Conservation (phyloP, 2,113 vertebrate species). For the Esox niger region DNA sequence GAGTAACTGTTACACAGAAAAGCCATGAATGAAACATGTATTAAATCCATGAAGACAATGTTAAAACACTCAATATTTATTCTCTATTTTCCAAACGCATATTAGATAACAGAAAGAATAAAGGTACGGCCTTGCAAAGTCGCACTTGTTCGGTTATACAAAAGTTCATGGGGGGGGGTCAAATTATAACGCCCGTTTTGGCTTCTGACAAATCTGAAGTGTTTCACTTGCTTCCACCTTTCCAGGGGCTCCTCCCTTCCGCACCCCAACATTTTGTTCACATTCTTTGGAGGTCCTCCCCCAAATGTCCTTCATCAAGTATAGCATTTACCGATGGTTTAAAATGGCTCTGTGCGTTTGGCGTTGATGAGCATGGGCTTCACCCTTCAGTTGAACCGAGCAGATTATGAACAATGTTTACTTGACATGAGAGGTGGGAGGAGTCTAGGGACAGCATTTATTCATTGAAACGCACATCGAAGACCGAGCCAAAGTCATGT, state of each 20-base stretch:
- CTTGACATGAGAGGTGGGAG: neutral
- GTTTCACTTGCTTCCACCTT: neutral
- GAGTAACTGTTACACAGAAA: too few relatives aligned
- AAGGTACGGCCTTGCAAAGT: neutral
- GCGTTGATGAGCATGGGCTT: neutral
- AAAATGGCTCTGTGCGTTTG: neutral
- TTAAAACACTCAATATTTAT: neutral
- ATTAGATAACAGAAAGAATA: neutral
- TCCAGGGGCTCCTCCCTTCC: neutral
- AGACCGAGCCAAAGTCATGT: too few relatives aligned
- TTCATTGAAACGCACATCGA: too few relatives aligned
- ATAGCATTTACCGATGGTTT: neutral
- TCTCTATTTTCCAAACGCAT: conserved; percentile 1
- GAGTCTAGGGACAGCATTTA: too few relatives aligned
- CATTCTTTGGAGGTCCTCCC: neutral
- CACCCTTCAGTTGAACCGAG: too few relatives aligned
- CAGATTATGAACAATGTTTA: neutral
- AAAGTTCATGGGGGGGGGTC: neutral
- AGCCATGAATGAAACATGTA: neutral
- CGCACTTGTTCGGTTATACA: neutral
- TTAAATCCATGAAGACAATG: neutral
- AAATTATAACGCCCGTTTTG: neutral
- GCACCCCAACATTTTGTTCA: neutral
- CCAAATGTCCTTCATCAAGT: neutral
- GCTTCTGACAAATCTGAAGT: neutral